phyloP scores from a whole-genome alignment of 2,113 vertebrate genomes.

The Pelmatolapia mariae region DNA sequence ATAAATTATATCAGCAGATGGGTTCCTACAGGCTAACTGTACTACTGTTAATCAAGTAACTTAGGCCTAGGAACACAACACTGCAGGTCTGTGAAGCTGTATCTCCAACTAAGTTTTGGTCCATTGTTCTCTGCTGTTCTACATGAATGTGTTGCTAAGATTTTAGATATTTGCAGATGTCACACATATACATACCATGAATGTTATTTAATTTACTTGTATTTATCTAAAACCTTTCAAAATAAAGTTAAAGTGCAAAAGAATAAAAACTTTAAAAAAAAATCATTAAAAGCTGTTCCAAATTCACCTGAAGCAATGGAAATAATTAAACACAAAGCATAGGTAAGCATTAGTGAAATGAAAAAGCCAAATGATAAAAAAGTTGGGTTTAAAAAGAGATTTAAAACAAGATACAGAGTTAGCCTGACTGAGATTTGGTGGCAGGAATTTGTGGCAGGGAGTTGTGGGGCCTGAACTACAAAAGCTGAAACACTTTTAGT shows the following conservation, averaged over 20 bases:
- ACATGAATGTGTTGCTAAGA: not conserved
- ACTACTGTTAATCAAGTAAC: not conserved
- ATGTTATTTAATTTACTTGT: not conserved
- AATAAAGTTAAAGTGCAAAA: not conserved
- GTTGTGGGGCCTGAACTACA: not conserved
- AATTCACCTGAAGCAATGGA: not conserved
- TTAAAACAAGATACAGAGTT: not conserved
- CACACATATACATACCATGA: not conserved
- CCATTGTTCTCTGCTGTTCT: not conserved
- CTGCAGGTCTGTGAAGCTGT: not conserved
- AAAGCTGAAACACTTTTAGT: not conserved
- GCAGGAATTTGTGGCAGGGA: not conserved
- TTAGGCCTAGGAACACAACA: not conserved
- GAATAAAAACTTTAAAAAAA: not conserved
- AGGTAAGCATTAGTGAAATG: not conserved
- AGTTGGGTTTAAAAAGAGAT: not conserved
- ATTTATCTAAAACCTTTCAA: not conserved
- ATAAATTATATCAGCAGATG: not conserved
- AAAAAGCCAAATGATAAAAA: not conserved
- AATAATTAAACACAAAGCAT: not conserved
- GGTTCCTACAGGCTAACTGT: not conserved
- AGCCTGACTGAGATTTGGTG: not conserved
- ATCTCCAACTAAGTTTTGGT: not conserved
- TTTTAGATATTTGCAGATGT: not conserved
- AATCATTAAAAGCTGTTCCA: not conserved